These are phyloP conservation scores for Lasioglossum lativentre DNA, from an alignment of 2,888 invertebrate genomes.

Conservation along the genomic window DNA sequence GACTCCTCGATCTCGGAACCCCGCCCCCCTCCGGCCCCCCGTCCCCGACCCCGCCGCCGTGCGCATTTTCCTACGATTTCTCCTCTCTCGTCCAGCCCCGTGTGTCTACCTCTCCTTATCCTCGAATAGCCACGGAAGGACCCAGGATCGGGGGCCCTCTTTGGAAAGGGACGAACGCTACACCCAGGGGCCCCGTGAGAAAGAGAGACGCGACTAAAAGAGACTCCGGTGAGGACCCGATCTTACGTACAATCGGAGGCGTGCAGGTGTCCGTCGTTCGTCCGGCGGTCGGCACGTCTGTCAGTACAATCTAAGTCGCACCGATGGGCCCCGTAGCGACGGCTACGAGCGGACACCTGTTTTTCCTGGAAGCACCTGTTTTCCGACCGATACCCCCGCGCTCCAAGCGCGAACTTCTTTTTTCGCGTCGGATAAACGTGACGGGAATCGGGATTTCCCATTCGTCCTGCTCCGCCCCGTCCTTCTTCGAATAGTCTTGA, in stretches of 20 bases:
- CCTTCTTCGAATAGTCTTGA: background rate
- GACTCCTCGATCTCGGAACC: constrained; percentile 41
- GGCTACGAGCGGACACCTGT: constrained; percentile 77
- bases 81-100: background rate
- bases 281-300: constrained; percentile 71
- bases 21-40: constrained; percentile 18
- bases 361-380: constrained; percentile 75
- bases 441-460: constrained; percentile 52
- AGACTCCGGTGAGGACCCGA: constrained; percentile 62
- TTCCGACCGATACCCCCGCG: constrained; percentile 40
- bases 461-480: background rate
- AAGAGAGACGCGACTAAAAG: constrained; percentile 27
- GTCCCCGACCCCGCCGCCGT: constrained; percentile 22
- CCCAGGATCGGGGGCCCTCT: constrained; percentile 33
- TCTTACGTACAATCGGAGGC: constrained; percentile 80
- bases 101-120: background rate
- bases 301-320: constrained; percentile 72
- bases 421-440: constrained; percentile 49
- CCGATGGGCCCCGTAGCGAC: constrained; percentile 69
- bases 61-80: constrained; percentile 56
- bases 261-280: constrained; percentile 81
- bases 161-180: constrained; percentile 29
- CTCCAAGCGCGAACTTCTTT: constrained; percentile 57
- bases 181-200: background rate
- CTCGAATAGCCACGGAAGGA: constrained; percentile 51